Conservation (phyloP, 2,113 vertebrate genomes). For the Corydoras sp. region DNA sequence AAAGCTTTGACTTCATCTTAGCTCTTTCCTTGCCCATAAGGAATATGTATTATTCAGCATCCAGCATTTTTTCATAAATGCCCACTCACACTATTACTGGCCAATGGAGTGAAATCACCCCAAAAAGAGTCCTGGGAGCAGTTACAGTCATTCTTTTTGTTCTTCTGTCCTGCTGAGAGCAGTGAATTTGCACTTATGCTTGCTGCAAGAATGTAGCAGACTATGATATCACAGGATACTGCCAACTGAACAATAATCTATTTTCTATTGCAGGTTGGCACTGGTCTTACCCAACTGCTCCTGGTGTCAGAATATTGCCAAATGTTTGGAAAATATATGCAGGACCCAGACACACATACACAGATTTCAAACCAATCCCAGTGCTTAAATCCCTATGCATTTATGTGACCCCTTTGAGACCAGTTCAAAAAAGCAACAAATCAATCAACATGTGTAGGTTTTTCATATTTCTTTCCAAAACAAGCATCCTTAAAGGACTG, state of each 20-base stretch:
- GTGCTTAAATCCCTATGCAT: conserved; percentile 12
- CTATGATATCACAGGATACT: conserved; percentile 54
- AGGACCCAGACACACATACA: conserved; percentile 46
- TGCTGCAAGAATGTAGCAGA: conserved; percentile 55
- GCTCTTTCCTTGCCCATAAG: conserved; percentile 58
- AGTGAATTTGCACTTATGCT: conserved; percentile 30
- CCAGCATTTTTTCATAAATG: conserved; percentile 47
- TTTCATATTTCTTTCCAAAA: conserved; percentile 24
- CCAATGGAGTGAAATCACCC: conserved; percentile 46
- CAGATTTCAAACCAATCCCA: conserved; percentile 7
- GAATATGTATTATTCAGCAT: conserved; percentile 67
- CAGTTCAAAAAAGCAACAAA: too few species aligned
- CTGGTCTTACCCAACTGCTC: conserved; percentile 59
- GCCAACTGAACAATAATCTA: conserved; percentile 68
- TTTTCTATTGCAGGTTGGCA: conserved; percentile 59
- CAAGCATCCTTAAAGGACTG: conserved; percentile 52
- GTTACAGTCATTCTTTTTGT: conserved; percentile 30
- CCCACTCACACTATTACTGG: conserved; percentile 60
- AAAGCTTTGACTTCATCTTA: conserved; percentile 58
- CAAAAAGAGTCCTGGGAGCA: conserved; percentile 38
- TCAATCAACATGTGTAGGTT: too few species aligned
- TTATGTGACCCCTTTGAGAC: conserved; percentile 1
- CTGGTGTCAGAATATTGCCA: conserved; percentile 59
- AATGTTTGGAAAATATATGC: conserved; percentile 56
- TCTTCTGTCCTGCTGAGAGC: conserved; percentile 23